Conservation (phyloP, 2,113 vertebrate species). For the Ursus arctos region DNA sequence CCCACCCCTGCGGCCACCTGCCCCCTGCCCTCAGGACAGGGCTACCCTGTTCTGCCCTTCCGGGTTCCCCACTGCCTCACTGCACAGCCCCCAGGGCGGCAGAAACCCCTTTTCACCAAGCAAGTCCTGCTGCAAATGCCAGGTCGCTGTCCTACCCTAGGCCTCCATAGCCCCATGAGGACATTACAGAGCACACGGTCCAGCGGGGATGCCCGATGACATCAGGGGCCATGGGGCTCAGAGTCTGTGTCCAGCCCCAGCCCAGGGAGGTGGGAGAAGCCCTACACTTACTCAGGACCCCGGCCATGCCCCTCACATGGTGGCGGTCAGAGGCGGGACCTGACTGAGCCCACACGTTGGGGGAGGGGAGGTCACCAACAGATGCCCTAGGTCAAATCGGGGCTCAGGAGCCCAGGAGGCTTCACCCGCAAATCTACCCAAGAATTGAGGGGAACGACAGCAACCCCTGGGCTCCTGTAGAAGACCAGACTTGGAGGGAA, state of each 20-base stretch:
- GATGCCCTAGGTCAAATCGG: not conserved
- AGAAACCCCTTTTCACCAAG: accelerated
- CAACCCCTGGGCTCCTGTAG: not conserved
- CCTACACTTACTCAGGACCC: not conserved
- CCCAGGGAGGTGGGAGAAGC: not conserved
- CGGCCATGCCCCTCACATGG: not conserved
- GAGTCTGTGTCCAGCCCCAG: not conserved
- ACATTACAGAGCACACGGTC: no score
- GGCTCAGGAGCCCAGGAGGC: not conserved
- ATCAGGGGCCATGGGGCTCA: not conserved
- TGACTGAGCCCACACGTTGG: no score
- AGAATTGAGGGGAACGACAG: not conserved
- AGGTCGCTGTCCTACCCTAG: not conserved
- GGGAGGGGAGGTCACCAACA: not conserved
- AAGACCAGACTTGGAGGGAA: accelerated
- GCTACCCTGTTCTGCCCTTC: not conserved
- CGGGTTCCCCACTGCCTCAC: not conserved
- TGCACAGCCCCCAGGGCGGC: not conserved
- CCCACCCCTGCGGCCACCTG: not conserved
- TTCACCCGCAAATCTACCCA: not conserved
- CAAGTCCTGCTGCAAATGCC: not conserved
- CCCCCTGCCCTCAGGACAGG: not conserved
- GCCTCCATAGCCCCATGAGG: not conserved
- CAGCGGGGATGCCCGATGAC: no score
- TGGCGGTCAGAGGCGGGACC: not conserved